Conservation (phyloP, 2,797 vertebrate species). For the Danio albolineatus region DNA sequence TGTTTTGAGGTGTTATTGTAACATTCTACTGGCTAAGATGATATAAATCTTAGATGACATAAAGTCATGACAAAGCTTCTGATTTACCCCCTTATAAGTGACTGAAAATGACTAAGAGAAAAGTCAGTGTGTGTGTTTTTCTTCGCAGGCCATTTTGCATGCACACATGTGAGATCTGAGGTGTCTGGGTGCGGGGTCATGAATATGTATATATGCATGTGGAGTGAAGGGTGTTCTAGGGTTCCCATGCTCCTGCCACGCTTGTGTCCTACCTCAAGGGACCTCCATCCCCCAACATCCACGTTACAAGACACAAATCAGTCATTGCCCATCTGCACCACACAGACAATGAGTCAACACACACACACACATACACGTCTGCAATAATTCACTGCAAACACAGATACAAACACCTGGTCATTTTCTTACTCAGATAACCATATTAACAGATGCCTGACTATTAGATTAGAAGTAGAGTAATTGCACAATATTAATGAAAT, state of each 20-base stretch:
- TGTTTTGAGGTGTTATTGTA: too few species aligned
- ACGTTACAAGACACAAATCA: slow-evolving; percentile 68
- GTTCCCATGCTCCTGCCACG: slow-evolving; percentile 80
- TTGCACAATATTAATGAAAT: slow-evolving; percentile 10
- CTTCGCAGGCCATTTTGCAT: not conserved
- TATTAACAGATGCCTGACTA: not conserved
- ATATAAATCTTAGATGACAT: not conserved
- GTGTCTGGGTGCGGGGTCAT: slow-evolving; percentile 34
- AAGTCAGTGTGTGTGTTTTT: slow-evolving; percentile 13
- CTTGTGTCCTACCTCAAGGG: slow-evolving; percentile 71
- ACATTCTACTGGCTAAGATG: too few species aligned
- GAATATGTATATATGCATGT: slow-evolving; percentile 52
- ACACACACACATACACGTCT: slow-evolving; percentile 50
- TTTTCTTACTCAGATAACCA: not conserved
- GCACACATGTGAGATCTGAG: slow-evolving; percentile 18
- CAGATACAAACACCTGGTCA: slow-evolving; percentile 7
- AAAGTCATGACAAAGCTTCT: not conserved
- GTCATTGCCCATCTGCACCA: slow-evolving; percentile 78
- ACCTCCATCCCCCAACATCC: slow-evolving; percentile 59
- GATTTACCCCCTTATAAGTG: not conserved
- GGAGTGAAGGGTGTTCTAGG: slow-evolving; percentile 61
- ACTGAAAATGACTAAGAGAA: not conserved
- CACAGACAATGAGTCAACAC: slow-evolving; percentile 63
- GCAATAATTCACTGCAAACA: slow-evolving; percentile 26
- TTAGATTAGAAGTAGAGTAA: not conserved